Percentiles rank a stretch among this genome's conserved stretches.
Evolutionary conservation across 2,797 vertebrate species (phyloP).

Genomic region (Poeciliopsis gracilis): DNA sequence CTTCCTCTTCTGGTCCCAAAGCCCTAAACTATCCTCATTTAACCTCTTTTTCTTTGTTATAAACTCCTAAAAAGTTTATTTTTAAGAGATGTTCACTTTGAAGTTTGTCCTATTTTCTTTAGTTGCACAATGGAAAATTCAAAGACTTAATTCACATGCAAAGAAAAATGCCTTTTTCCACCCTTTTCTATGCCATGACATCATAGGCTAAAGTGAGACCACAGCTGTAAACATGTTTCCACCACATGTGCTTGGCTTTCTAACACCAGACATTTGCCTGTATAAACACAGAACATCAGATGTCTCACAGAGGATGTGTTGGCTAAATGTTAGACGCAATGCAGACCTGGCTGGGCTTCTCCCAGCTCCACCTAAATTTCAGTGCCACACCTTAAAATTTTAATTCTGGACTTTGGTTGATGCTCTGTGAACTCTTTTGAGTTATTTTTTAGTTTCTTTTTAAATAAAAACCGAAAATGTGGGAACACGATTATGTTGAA

Average conservation of each 20-base stretch:
- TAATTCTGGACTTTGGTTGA: slow-evolving; percentile 1
- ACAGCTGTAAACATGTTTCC: slow-evolving; percentile 56
- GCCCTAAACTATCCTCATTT: slow-evolving; percentile 17
- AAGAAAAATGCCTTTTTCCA: background rate
- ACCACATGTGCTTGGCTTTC: slow-evolving; percentile 54
- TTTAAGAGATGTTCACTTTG: background rate
- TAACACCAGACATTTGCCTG: slow-evolving; percentile 41
- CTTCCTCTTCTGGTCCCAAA: slow-evolving; percentile 22
- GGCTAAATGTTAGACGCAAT: slow-evolving; percentile 32
- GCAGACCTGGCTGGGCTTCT: slow-evolving; percentile 20
- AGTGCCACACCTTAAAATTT: slow-evolving; percentile 7
- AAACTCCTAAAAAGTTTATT: background rate
- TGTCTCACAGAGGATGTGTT: slow-evolving; percentile 57
- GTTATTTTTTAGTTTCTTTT: background rate
- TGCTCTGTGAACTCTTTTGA: background rate
- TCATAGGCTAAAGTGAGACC: slow-evolving; percentile 26
- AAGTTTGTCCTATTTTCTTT: background rate
- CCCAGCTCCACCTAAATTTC: slow-evolving; percentile 20
- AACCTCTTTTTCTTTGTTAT: slow-evolving; percentile 9
- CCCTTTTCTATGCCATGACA: slow-evolving; percentile 27
- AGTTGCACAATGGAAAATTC: background rate
- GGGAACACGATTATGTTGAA: background rate
- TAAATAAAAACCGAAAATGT: background rate
- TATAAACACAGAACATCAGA: slow-evolving; percentile 49
- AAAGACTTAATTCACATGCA: background rate